Evolutionary conservation across 1,140 invertebrate genomes (phyloP), one percentile per base, ranked within the genome.

Genomic region (Agrilus planipennis): DNA sequence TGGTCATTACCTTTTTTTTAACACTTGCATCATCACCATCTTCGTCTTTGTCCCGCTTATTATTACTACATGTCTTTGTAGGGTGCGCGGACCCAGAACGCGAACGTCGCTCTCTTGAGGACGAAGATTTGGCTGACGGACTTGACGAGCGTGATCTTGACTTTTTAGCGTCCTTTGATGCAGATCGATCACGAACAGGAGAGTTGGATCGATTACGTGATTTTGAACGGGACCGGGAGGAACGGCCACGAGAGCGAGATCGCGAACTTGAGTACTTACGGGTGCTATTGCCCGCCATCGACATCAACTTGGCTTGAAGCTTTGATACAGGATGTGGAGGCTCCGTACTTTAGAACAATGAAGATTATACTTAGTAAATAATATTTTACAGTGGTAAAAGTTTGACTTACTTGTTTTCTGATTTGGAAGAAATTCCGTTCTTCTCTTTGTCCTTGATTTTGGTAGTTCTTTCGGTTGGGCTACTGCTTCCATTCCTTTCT

Each of bases 291-390:
- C 68, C 67, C 1, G 72, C 70, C 39, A 75, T 69, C 16, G 71
- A 72, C 67, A 75, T 69, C 40, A 75, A 46, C 49, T 73, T 75
- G 0, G 72, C 73, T 58, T 75, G 72, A 0, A 75, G 57, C 50
- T 71, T 63, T 2, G 71, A 73, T 34, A 75, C 70, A 6, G 67
- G 64, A 9, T 70, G 69, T 10, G 42, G 39, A 32, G 46, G 23
- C 31, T 50, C 47, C 28, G 46, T 49, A 39, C 22, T 28, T 23
- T 44, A 21, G 17, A 5, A 38, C 15, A 22, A n/a, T n/a, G n/a
- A n/a, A n/a, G n/a, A n/a, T n/a, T n/a, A n/a, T n/a, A n/a, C n/a
- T n/a, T n/a, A n/a, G n/a, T n/a, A n/a, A n/a, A n/a, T n/a, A 38
- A 38, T 7, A 6, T 19, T 23, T 22, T 2, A 5, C 12, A 15